Evolutionary conservation across 2,888 invertebrate genomes (phyloP), one percentile per base, ranked within the genome.

Genomic region (Aelia acuminata): DNA sequence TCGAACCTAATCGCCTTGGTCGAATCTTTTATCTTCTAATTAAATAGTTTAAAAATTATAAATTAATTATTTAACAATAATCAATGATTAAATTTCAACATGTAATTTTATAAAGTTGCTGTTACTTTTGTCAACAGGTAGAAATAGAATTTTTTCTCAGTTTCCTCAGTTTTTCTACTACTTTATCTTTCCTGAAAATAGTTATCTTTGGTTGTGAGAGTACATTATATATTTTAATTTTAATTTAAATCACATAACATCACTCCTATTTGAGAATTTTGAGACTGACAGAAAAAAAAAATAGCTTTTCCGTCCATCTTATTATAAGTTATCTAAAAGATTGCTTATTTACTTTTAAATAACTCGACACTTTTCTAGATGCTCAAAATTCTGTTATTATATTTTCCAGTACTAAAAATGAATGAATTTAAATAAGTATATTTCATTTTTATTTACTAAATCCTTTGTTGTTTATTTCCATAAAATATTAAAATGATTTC

Each of bases 261-360:
- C 75, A 39, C 75, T 39, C 22, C 0, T 63, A 22, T 31, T 63
- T 39, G 75, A 35, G 35, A 75, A 39, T 35, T 39, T 75, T 20
- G 26, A 75, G 75, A 75, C 35, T 75, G 75, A 75, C 8, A 75
- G 11, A 70, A 39, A 39, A 35, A 11, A 20, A 39, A 10, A 5
- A 43, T 10, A 39, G 39, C 39, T 39, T 43, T 22, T 39, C 75
- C 75, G 75, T 75, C 75, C 75, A 75, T 39, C 75, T 75, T 75
- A 20, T 22, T 75, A 39, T 75, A 39, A 43, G 39, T 75, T 75
- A 39, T 39, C 0, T 43, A 39, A 35, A 18, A 0, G n/a, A n/a
- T n/a, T n/a, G 15, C 26, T 57, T 53, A 53, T n/a, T 53, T 57
- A 26, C 57, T 57, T 57, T 57, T 13, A 57, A 26, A 57, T 1